Conservation (phyloP, 2,888 invertebrate genomes). For the Synanthedon formicaeformis region DNA sequence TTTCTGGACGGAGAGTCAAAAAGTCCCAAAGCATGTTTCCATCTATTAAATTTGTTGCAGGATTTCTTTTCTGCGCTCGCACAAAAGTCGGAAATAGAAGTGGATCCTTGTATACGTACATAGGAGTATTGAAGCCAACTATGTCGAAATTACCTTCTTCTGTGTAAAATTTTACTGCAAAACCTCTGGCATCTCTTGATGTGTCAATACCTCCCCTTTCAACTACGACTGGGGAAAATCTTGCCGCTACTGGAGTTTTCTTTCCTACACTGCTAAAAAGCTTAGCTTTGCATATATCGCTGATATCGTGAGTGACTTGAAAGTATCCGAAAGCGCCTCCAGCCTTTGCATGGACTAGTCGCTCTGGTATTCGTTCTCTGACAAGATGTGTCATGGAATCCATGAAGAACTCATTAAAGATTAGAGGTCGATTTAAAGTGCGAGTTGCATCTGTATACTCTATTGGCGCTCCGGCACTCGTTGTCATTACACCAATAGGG, state of each 20-base stretch:
- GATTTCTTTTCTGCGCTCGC: conserved; percentile 93
- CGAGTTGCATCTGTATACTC: conserved; percentile 76
- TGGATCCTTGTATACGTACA: conserved; percentile 90
- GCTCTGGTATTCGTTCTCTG: conserved; percentile 91
- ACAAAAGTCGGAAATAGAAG: conserved; percentile 89
- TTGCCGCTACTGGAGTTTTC: conserved; percentile 78
- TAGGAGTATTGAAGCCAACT: conserved; percentile 89
- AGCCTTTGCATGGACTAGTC: conserved; percentile 94
- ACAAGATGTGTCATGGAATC: conserved; percentile 84
- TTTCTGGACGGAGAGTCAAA: conserved; percentile 83
- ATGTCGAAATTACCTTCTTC: conserved; percentile 91
- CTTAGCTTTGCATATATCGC: conserved; percentile 79
- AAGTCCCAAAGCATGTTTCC: conserved; percentile 94
- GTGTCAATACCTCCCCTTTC: conserved; percentile 90
- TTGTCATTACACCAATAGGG: conserved; percentile 73
- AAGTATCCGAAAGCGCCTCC: conserved; percentile 88
- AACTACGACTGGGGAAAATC: conserved; percentile 85
- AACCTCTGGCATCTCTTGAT: conserved; percentile 87
- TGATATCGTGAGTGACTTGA: conserved; percentile 85
- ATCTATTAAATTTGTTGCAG: conserved; percentile 86
- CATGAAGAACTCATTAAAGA: conserved; percentile 82
- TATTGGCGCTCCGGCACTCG: conserved; percentile 83
- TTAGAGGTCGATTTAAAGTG: conserved; percentile 81
- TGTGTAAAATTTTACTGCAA: conserved; percentile 91
- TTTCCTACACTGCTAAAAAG: conserved; percentile 80